Conservation (phyloP, 2,113 vertebrate species). For the Lepus timidus region DNA sequence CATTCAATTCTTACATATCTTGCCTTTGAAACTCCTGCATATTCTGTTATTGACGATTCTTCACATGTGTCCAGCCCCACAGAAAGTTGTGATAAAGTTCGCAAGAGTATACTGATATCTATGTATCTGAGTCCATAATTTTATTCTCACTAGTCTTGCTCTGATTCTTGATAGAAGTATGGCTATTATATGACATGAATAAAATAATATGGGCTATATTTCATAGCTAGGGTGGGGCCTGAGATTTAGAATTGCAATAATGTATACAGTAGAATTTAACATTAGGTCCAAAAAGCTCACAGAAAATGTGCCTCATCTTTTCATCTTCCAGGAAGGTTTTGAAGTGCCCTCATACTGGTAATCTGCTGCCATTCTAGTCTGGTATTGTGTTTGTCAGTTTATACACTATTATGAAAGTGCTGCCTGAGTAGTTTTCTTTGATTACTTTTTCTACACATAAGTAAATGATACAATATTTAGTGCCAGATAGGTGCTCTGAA, state of each 20-base stretch:
- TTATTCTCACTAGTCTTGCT: constrained; percentile 38
- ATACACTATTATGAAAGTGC: neutral
- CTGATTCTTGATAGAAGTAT: constrained; percentile 47
- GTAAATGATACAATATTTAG: neutral
- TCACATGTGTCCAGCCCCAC: neutral
- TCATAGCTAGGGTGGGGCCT: neutral
- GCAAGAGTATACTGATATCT: neutral
- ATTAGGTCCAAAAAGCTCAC: neutral
- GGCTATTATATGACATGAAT: neutral
- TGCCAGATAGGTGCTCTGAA: neutral
- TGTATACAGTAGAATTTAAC: neutral
- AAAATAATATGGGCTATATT: neutral
- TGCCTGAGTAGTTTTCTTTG: constrained; percentile 24
- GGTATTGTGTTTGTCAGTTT: constrained; percentile 29
- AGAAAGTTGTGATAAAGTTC: neutral
- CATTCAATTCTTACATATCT: neutral
- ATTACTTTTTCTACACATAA: neutral
- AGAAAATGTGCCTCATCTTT: no score
- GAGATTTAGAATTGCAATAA: neutral
- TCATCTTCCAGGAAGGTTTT: no score
- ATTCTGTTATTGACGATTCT: neutral
- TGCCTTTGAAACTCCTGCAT: neutral
- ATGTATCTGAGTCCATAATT: neutral
- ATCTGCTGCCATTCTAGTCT: neutral
- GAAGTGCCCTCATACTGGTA: neutral